These are phyloP conservation scores for Drosophila paulistorum DNA, from an alignment of 1,140 invertebrate genomes.

Conservation along the genomic window DNA sequence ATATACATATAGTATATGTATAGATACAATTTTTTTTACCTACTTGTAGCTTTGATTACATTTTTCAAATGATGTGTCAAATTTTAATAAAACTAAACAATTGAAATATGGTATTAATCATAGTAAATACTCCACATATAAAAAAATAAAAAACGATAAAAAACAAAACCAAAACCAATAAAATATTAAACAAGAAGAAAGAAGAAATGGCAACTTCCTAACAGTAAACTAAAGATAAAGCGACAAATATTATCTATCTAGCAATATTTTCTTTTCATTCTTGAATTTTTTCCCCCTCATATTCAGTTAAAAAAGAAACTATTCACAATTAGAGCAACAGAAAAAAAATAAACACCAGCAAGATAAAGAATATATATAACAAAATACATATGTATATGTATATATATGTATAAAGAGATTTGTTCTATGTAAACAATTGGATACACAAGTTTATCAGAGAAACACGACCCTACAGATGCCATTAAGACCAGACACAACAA, in stretches of 20 bases:
- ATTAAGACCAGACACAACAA: not conserved
- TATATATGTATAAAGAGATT: slow-evolving; percentile 47
- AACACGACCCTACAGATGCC: not conserved
- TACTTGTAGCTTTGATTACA: slow-evolving; percentile 79
- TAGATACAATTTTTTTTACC: slow-evolving; percentile 78
- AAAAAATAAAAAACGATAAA: slow-evolving; percentile 25
- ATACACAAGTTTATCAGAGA: not conserved
- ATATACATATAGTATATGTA: slow-evolving; percentile 43
- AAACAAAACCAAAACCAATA: slow-evolving; percentile 18
- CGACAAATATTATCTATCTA: not conserved
- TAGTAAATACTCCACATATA: slow-evolving; percentile 46
- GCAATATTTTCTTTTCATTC: slow-evolving; percentile 22
- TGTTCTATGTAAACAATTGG: slow-evolving; percentile 23
- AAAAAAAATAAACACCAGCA: slow-evolving; percentile 29
- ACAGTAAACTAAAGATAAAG: slow-evolving; percentile 20
- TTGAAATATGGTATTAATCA: slow-evolving; percentile 61
- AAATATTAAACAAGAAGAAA: slow-evolving; percentile 31
- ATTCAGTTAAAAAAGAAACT: slow-evolving; percentile 21
- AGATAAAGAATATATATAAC: slow-evolving; percentile 14
- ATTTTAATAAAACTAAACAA: slow-evolving; percentile 48
- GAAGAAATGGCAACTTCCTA: slow-evolving; percentile 61
- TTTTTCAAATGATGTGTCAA: slow-evolving; percentile 80
- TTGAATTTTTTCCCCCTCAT: not conserved
- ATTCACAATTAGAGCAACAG: slow-evolving; percentile 37
- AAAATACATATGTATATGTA: slow-evolving; percentile 1